A percentile compares a stretch with the other conserved stretches of the same genome.
These are phyloP conservation scores for Dynastes grantii DNA, from an alignment of 2,888 invertebrate species.

Conservation along the genomic window DNA sequence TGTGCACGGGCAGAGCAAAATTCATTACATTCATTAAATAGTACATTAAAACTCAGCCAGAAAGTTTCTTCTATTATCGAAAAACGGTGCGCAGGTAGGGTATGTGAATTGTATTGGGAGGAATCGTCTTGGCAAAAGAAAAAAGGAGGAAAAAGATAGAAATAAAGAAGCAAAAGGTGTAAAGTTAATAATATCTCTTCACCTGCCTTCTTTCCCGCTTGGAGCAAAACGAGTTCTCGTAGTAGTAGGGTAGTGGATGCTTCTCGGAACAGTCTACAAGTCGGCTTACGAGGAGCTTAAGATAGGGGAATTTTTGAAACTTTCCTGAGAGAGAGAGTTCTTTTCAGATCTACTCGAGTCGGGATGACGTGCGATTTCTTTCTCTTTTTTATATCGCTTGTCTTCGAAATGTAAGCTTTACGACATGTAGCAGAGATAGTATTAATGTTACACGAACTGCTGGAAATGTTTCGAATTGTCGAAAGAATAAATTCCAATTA, in stretches of 20 bases:
- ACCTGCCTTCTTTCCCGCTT: background rate
- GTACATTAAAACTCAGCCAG: background rate
- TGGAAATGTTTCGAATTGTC: no score
- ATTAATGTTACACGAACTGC: no score
- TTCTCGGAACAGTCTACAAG: background rate
- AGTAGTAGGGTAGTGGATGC: background rate
- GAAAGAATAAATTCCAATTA: no score
- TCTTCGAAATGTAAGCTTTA: no score
- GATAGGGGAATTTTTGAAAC: conserved; percentile 5
- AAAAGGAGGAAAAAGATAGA: background rate
- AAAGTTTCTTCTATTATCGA: conserved; percentile 6
- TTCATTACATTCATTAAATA: conserved; percentile 5
- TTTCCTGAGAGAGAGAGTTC: background rate
- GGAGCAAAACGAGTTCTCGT: background rate
- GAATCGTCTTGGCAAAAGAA: background rate
- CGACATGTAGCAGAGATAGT: no score
- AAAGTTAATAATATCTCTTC: conserved; percentile 2
- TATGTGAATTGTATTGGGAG: background rate
- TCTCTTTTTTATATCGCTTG: no score
- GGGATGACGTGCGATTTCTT: background rate
- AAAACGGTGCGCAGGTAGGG: background rate
- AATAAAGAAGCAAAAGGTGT: background rate
- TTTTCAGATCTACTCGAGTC: background rate
- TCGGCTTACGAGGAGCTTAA: conserved; percentile 3
- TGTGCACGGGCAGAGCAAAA: background rate